phyloP scores from a whole-genome alignment of 2,797 vertebrate species.

The Scolopax bukidnonensis region DNA sequence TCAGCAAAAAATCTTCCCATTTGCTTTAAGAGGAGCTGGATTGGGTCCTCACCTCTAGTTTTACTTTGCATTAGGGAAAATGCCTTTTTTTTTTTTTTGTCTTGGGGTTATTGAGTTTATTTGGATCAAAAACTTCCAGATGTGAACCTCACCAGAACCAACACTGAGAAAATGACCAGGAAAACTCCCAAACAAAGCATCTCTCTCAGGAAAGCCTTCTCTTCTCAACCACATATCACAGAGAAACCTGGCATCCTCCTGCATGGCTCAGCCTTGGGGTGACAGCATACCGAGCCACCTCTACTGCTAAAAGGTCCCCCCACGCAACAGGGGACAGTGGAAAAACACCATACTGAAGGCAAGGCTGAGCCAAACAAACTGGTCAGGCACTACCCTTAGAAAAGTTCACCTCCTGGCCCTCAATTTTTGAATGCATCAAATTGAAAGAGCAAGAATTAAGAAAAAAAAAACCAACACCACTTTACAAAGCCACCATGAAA shows the following conservation, averaged over 20 bases:
- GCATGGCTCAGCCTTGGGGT: background rate
- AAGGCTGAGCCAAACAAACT: background rate
- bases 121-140: background rate
- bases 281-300: background rate
- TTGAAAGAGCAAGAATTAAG: background rate
- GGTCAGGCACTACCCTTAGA: background rate
- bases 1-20: constrained; percentile 31
- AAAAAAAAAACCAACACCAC: background rate
- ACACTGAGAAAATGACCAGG: background rate
- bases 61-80: background rate
- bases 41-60: background rate
- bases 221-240: background rate
- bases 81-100: background rate
- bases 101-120: background rate
- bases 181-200: background rate
- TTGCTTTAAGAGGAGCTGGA: background rate
- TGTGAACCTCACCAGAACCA: background rate
- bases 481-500: background rate
- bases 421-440: background rate
- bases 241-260: background rate
- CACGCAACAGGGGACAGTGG: background rate
- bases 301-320: background rate
- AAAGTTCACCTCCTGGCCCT: background rate
- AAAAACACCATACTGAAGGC: background rate
- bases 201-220: background rate